Conservation (phyloP, 2,113 vertebrate genomes). For the Malurus elegans region DNA sequence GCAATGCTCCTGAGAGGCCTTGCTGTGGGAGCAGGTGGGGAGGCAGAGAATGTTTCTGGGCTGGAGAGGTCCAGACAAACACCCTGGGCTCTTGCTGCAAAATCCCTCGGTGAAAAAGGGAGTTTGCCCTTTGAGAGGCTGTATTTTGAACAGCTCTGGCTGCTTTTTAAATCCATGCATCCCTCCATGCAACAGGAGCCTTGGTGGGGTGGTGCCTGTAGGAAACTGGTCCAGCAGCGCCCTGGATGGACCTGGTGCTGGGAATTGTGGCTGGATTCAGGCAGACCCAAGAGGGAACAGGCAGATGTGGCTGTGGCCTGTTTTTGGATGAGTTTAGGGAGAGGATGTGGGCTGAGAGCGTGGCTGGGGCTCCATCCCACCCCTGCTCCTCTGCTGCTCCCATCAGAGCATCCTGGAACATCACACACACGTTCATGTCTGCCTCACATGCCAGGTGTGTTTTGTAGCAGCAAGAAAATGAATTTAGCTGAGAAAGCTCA, state of each 20-base stretch:
- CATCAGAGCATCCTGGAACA: rapidly evolving
- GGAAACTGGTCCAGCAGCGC: not conserved
- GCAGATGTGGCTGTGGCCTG: not conserved
- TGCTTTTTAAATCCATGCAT: not conserved
- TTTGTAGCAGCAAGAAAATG: not conserved
- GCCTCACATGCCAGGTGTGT: rapidly evolving
- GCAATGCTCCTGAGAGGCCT: not conserved
- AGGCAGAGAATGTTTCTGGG: not conserved
- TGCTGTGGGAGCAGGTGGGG: not conserved
- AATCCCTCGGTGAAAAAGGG: too few species aligned
- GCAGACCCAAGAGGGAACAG: not conserved
- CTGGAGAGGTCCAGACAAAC: not conserved
- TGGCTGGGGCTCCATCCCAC: not conserved
- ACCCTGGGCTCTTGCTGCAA: rapidly evolving
- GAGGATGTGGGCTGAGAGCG: rapidly evolving
- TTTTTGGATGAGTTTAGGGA: not conserved
- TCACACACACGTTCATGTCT: rapidly evolving
- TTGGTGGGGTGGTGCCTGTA: not conserved
- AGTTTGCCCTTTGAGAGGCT: not conserved
- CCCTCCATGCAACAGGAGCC: rapidly evolving
- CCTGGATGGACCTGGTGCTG: not conserved
- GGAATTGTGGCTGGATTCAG: not conserved
- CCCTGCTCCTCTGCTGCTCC: not conserved
- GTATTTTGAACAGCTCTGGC: not conserved
- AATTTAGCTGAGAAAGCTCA: not conserved